A percentile compares a stretch with the other conserved stretches of the same genome.
phyloP scores from a whole-genome alignment of 2,797 vertebrate species.

The Meda fulgida region DNA sequence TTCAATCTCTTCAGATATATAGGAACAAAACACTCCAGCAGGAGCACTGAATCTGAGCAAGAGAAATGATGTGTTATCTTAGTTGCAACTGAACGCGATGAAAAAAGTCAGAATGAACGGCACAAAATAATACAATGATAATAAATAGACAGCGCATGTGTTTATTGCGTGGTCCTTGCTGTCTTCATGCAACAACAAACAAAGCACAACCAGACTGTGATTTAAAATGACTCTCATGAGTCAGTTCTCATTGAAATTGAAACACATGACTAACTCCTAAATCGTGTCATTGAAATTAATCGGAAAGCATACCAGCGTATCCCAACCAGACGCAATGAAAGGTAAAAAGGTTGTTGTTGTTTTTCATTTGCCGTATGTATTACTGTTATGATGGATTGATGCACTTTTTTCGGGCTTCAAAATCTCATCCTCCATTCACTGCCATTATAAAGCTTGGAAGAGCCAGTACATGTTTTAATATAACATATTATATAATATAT shows the following conservation, averaged over 20 bases:
- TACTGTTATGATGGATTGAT: no score
- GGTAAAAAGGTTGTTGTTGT: not conserved
- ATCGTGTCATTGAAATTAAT: not conserved
- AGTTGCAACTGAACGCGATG: not conserved
- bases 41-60: not conserved
- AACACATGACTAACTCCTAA: not conserved
- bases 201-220: not conserved
- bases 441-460: no score
- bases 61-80: not conserved
- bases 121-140: not conserved
- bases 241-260: not conserved
- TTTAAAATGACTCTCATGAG: not conserved
- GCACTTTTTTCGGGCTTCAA: no score
- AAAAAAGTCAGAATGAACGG: no score
- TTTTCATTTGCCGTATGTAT: no score
- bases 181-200: not conserved
- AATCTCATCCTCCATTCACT: no score
- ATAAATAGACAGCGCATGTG: not conserved
- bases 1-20: not conserved
- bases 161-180: not conserved
- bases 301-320: not conserved
- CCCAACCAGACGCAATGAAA: not conserved
- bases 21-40: not conserved
- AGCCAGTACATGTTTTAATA: no score
- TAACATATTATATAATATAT: no score